Base-by-base conservation (phyloP, 2,888 invertebrate species). In the Muschampia plurimacula region DNA sequence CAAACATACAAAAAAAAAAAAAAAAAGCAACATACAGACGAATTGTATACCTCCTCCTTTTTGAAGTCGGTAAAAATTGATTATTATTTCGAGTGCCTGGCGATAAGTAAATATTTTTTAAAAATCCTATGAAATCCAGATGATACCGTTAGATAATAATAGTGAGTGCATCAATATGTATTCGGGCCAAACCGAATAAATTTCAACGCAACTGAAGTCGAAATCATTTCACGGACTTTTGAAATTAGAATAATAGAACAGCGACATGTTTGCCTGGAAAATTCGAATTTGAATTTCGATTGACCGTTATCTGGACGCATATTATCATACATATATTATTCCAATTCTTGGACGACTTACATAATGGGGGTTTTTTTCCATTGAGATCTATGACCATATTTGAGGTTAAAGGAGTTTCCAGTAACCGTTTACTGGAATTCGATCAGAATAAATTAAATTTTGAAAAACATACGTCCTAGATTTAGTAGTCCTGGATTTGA, bases 251-350 rank as follows among this genome's bases (percentile, higher is more conserved):
- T 84, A 83, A 83, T 85, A 80, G 86, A 86, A 78, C 86, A 80
- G 76, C 80, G 81, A 78, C 85, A 83, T 83, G 81, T 84, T 85
- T 77, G 76, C 82, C 82, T 83, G 77, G 81, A 82, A 84, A 81
- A 80, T 82, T 79, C 74, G 74, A 78, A 90, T 89, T 88, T 88
- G 82, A 87, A 88, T 83, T 86, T 89, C 83, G 79, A 84, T 83
- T 67, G 77, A 85, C 90, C 85, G 89, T 87, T 91, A 89, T 69
- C 77, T 55, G 55, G 22, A 55, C 15, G 55, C 55, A 10, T 55
- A 55, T 55, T 55, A 55, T 22, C 55, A 55, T 55, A 55, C 55
- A 8, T 55, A 52, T 39, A 39, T 7, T 39, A 7, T 46, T n/a
- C 49, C 52, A 8, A 15, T 15, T 15, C 52, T 52, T 8, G 52